Base-by-base conservation (phyloP, 2,113 vertebrate species). In the Tenebrosternarchus preto region DNA sequence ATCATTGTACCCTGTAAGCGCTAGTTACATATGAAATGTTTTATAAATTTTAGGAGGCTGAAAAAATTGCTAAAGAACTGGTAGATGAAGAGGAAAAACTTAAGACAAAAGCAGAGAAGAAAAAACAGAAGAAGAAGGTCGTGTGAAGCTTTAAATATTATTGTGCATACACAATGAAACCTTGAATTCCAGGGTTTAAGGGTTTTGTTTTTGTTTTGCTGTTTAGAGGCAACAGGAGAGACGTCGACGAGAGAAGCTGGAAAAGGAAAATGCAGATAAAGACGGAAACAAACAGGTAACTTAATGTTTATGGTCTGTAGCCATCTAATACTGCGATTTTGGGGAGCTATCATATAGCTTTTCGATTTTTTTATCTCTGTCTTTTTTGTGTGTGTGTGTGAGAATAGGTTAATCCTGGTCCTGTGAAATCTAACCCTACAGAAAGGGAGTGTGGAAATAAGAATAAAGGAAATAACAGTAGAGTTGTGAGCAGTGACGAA, bases 91-190 rank as follows among this genome's bases (percentile, higher is more conserved):
- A 94, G n/a, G 85, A 91, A 82, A 87, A 83, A 8, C 82, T 73
- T 25, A 92, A 90, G 22, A 85, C 77, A 2, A 93, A 88, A 81
- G 83, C 89, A 7, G 84, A 90, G 33, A 92, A 80, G 78, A 92
- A 93, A 82, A 93, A 89, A 70, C 87, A 82, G 50, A 94, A 94
- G 67, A 94, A 93, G 85, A 78, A 90, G 89, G 93, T 93, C 2
- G 81, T 85, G 74, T 11, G 63, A 77, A 20, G 39, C 1, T 4
- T 22, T 25, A 6, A 19, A 66, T 3, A 2, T 6, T 16, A 12
- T 60, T 59, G 5, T 24, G 1, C 24, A 9, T n/a, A 16, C 6
- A 20, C 20, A 0, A 33, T 36, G 4, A 31, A 24, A 1, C 16
- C 5, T 1, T 63, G 64, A 15, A 8, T 5, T 60, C 0, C 16